These are phyloP conservation scores for Buathra laborator DNA, from an alignment of 2,888 invertebrate species.

Conservation along the genomic window DNA sequence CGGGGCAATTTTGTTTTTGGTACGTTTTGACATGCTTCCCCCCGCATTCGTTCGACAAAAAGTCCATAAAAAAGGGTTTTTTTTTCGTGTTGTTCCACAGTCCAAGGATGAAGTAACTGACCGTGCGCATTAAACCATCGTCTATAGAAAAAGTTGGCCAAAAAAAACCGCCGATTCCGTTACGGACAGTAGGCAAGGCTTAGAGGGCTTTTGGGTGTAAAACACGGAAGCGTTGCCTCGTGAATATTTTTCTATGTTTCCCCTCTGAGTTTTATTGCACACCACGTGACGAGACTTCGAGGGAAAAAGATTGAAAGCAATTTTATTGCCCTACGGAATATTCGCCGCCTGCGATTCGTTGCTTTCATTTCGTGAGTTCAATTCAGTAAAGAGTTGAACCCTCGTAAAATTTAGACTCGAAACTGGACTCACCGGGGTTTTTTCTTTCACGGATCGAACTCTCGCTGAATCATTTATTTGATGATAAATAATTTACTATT, in stretches of 20 bases:
- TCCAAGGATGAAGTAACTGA: conserved; percentile 41
- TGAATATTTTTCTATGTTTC: neutral
- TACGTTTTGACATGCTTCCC: conserved; percentile 53
- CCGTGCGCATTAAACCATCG: conserved; percentile 54
- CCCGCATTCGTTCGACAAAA: conserved; percentile 51
- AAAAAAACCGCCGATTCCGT: conserved; percentile 79
- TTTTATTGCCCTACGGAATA: conserved; percentile 48
- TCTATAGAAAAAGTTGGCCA: conserved; percentile 65
- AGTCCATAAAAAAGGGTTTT: conserved; percentile 72
- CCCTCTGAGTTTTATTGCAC: conserved; percentile 57
- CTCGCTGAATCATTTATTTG: neutral
- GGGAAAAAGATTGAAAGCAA: conserved; percentile 11
- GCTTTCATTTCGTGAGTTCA: conserved; percentile 11
- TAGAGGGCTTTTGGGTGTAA: conserved; percentile 59
- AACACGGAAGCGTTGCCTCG: conserved; percentile 35
- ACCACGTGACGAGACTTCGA: conserved; percentile 19
- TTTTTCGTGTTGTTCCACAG: conserved; percentile 14
- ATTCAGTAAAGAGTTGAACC: conserved; percentile 53
- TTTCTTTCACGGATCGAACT: conserved; percentile 30
- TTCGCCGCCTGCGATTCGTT: neutral
- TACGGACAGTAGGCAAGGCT: conserved; percentile 80
- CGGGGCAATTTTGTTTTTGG: conserved; percentile 66
- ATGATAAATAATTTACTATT: too few relatives aligned
- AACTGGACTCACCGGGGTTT: conserved; percentile 33
- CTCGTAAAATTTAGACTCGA: conserved; percentile 52